phyloP scores from a whole-genome alignment of 2,797 vertebrate genomes.

The Anguilla megastoma region DNA sequence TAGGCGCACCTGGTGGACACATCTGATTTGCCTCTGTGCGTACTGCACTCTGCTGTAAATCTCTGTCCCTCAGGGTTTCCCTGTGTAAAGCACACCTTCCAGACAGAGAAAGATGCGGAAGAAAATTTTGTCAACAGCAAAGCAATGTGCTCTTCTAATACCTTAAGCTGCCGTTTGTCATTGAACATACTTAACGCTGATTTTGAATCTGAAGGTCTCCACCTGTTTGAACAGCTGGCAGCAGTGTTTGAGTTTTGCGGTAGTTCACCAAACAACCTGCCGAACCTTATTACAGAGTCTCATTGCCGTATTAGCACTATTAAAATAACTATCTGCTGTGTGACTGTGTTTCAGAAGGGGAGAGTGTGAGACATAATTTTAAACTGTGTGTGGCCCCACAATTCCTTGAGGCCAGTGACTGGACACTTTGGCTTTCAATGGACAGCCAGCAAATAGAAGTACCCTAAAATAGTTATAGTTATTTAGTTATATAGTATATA shows the following conservation, averaged over 20 bases:
- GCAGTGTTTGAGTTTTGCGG: background rate
- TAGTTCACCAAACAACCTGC: background rate
- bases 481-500: too few species aligned
- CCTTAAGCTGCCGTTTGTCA: background rate
- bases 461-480: too few species aligned
- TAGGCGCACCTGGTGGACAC: conserved; percentile 31
- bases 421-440: too few species aligned
- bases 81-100: background rate
- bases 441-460: too few species aligned
- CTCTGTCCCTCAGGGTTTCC: background rate
- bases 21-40: conserved; percentile 11
- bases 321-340: too few species aligned
- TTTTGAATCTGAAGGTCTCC: background rate
- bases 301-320: too few species aligned
- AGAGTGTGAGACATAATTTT: too few species aligned
- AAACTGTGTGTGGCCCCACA: too few species aligned
- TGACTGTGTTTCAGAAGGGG: too few species aligned
- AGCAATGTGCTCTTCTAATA: background rate
- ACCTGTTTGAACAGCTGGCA: background rate
- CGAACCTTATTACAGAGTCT: too few species aligned
- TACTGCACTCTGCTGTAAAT: background rate
- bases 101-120: background rate
- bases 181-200: background rate
- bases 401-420: too few species aligned
- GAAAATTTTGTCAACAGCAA: background rate